Conservation (phyloP, 1,140 invertebrate genomes). For the Dreissena rostriformis region DNA sequence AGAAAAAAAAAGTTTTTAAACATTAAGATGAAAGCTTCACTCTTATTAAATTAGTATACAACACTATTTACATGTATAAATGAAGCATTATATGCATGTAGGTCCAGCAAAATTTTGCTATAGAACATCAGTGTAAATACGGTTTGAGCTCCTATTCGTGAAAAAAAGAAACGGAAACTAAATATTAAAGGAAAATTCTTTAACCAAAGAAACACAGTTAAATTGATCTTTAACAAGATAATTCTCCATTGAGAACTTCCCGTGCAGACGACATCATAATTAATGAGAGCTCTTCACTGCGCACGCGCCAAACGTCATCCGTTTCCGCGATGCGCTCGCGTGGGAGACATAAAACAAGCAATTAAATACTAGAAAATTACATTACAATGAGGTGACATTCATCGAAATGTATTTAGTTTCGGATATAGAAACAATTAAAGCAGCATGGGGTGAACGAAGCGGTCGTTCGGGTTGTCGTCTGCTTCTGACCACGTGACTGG, state of each 20-base stretch:
- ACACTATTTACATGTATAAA: too few relatives aligned
- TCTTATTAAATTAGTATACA: too few relatives aligned
- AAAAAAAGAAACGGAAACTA: too few relatives aligned
- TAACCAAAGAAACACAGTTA: too few relatives aligned
- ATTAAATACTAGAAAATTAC: constrained; percentile 1
- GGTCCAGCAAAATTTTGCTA: too few relatives aligned
- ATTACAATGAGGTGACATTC: constrained; percentile 3
- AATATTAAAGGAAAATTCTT: too few relatives aligned
- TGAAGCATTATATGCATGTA: too few relatives aligned
- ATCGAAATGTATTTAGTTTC: constrained; percentile 45
- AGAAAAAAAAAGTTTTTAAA: too few relatives aligned
- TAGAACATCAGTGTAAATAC: too few relatives aligned
- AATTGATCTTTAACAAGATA: too few relatives aligned
- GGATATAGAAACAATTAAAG: constrained; percentile 38
- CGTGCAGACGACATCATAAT: constrained; percentile 16
- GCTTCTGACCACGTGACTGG: neutral
- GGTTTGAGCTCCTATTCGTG: too few relatives aligned
- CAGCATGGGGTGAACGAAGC: constrained; percentile 8
- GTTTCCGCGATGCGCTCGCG: constrained; percentile 18
- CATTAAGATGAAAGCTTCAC: too few relatives aligned
- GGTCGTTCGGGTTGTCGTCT: constrained; percentile 8
- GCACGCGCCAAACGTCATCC: constrained; percentile 26
- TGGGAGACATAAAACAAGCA: constrained; percentile 3
- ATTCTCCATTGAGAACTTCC: neutral
- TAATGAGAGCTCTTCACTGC: neutral